Base-by-base conservation (phyloP, 2,888 invertebrate species). In the Chymomyza procnemis region DNA sequence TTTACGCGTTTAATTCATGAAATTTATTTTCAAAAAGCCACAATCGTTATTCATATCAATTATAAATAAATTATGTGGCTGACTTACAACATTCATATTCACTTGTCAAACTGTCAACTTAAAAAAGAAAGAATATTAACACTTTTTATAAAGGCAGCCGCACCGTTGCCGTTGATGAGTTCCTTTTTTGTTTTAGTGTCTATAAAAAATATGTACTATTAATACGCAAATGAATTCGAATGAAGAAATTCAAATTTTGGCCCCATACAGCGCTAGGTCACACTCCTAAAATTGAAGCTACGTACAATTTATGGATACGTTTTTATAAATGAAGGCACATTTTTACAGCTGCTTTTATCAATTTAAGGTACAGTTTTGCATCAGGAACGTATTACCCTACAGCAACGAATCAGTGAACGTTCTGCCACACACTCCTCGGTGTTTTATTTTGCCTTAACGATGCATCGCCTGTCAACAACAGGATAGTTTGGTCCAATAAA, bases 41-140 rank as follows among this genome's bases (percentile, higher is more conserved):
- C 50, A 59, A 66, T 58, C 64, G 67, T 71, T 74, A 73, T 67
- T 71, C 41, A 59, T 71, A 73, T 77, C 77, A 76, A 71, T 79
- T 79, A 77, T 72, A 73, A 69, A 22, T 54, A 54, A 4, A 74
- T 71, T 68, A 72, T 57, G 19, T 62, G 61, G 69, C 57, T 59
- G 59, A 52, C 71, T 65, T 66, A 74, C 66, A 55, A 73, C 80
- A 80, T 78, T 75, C 76, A 85, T 78, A 69, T 78, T 66, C 78
- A 80, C 78, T 83, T 84, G 85, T 82, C 82, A 85, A 78, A 75
- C 62, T 75, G 84, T 85, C 85, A 81, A 70, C 71, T 70, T 58
- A 68, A 84, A 85, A 86, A 86, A 76, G 82, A 41, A 41, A 41
- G 34, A 78, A 70, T 79, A 76, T 84, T 84, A 78, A 86, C 86